Conservation (phyloP, 2,888 invertebrate species). For the Halictus quadricinctus region DNA sequence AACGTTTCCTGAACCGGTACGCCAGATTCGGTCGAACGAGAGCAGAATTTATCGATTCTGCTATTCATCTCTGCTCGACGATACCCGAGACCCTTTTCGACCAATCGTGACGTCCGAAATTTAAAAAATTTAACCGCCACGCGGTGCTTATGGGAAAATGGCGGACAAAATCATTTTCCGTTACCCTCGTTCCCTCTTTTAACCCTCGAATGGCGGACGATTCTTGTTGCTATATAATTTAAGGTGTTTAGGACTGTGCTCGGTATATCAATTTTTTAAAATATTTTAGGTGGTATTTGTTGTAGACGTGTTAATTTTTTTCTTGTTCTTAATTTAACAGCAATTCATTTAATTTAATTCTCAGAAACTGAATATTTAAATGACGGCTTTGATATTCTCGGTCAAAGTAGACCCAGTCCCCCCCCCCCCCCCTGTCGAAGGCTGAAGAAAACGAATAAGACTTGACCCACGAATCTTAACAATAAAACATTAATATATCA, state of each 20-base stretch:
- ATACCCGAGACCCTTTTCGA: constrained; percentile 19
- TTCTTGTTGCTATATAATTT: not conserved
- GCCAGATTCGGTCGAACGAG: constrained; percentile 31
- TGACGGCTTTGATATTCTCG: too few species aligned
- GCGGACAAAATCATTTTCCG: not conserved
- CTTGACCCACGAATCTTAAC: not conserved
- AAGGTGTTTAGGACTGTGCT: not conserved
- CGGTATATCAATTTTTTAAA: too few species aligned
- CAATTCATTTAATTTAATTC: not conserved
- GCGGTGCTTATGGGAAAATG: not conserved
- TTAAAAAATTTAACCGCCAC: constrained; percentile 25
- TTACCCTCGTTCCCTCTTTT: not conserved
- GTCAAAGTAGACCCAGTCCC: too few species aligned
- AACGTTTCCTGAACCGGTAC: constrained; percentile 25
- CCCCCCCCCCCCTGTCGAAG: too few species aligned
- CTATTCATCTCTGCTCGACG: constrained; percentile 7
- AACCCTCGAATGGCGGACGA: not conserved
- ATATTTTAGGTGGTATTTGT: too few species aligned
- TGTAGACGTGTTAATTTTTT: not conserved
- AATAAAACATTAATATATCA: not conserved
- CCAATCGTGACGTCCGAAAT: constrained; percentile 12
- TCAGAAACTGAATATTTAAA: not conserved
- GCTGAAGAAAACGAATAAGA: too few species aligned
- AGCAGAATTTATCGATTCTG: constrained; percentile 48
- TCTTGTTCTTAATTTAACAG: not conserved